A percentile compares a stretch with the other conserved stretches of the same genome.
Conservation (phyloP, 2,113 vertebrate species). For the Hippocampus comes region DNA sequence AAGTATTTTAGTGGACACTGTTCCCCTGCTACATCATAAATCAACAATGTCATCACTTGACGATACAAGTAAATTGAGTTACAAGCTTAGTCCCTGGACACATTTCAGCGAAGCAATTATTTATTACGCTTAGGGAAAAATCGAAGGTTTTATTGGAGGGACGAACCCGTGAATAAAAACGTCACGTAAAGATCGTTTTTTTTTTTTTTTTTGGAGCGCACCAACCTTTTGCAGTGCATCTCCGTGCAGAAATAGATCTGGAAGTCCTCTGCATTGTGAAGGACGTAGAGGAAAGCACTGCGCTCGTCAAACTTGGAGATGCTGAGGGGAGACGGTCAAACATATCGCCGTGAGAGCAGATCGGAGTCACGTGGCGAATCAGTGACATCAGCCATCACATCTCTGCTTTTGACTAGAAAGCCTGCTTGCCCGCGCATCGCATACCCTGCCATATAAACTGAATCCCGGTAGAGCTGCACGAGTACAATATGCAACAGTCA, state of each 20-base stretch:
- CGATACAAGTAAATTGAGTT: no score
- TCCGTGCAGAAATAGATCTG: slow-evolving; percentile 99
- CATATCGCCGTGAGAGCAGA: slow-evolving; percentile 2
- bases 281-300: slow-evolving; percentile 93
- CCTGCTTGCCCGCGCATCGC: neutral
- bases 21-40: no score
- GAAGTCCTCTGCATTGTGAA: slow-evolving; percentile 96
- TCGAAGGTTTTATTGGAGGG: no score
- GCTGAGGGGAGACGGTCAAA: slow-evolving; percentile 63
- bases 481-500: neutral
- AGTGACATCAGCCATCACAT: slow-evolving; percentile 5
- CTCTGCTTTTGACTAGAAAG: neutral
- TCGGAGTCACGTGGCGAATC: neutral
- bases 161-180: no score
- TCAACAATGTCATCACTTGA: no score
- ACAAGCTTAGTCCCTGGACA: no score
- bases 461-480: no score
- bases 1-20: no score
- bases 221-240: slow-evolving; percentile 89
- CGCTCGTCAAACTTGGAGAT: slow-evolving; percentile 98
- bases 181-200: no score
- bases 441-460: neutral
- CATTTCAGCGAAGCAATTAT: no score
- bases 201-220: no score
- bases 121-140: no score